Conservation (phyloP, 1,140 invertebrate genomes). For the Scaptomyza graminum region DNA sequence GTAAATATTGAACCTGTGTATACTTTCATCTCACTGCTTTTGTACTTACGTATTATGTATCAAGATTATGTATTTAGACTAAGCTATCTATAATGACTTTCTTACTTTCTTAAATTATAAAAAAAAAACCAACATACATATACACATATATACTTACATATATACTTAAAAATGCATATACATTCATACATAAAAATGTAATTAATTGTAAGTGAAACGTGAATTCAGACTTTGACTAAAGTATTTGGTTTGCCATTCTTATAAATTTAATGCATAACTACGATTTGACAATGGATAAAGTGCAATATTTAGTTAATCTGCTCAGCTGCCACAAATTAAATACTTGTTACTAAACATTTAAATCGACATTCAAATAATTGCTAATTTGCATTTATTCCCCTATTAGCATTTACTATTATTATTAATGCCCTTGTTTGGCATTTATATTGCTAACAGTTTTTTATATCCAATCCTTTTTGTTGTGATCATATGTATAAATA, state of each 20-base stretch:
- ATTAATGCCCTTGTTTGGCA: constrained; percentile 9
- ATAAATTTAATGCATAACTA: constrained; percentile 6
- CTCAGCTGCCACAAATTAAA: constrained; percentile 17
- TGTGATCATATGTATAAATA: constrained; percentile 15
- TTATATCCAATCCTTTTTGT: constrained; percentile 21
- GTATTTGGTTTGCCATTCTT: constrained; percentile 35
- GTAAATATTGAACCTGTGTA: constrained; percentile 51
- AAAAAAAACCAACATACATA: constrained; percentile 7
- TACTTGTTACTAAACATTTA: constrained; percentile 1
- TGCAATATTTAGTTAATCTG: constrained; percentile 15
- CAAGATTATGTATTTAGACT: constrained; percentile 20
- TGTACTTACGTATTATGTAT: constrained; percentile 36
- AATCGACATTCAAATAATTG: constrained; percentile 4
- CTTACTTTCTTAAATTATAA: constrained; percentile 33
- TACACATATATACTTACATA: constrained; percentile 5
- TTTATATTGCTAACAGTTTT: constrained; percentile 18
- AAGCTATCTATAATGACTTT: constrained; percentile 41
- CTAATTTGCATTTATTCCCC: constrained; percentile 17
- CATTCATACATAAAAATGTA: neutral
- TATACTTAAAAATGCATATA: constrained; percentile 1
- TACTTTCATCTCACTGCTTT: constrained; percentile 42
- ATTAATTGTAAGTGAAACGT: constrained; percentile 34
- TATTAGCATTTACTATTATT: constrained; percentile 33
- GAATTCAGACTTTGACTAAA: constrained; percentile 39
- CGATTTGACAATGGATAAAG: constrained; percentile 5